Evolutionary conservation across 2,113 vertebrate species (phyloP).

Genomic region (Semicossyphus pulcher): DNA sequence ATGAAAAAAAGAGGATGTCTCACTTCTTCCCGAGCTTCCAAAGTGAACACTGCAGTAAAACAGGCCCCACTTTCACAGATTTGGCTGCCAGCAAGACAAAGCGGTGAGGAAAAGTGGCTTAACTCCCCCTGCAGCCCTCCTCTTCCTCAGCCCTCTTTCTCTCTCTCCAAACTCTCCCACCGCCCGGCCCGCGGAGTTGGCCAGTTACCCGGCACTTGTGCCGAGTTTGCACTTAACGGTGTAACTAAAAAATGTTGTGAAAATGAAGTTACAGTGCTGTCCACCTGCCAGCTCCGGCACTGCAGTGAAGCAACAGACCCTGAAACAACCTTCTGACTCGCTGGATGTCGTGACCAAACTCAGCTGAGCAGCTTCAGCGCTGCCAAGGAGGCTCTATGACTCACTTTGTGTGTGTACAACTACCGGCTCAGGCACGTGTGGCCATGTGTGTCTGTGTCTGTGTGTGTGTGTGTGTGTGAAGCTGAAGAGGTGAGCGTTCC

Average conservation of each 20-base stretch:
- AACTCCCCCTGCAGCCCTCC: slow-evolving; percentile 55
- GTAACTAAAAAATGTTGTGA: slow-evolving; percentile 14
- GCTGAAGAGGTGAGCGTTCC: slow-evolving; percentile 17
- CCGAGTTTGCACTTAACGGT: slow-evolving; percentile 51
- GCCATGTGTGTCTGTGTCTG: background rate
- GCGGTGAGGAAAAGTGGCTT: slow-evolving; percentile 51
- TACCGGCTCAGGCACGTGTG: background rate
- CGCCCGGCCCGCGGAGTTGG: slow-evolving; percentile 33
- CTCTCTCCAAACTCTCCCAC: slow-evolving; percentile 49
- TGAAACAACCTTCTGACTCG: slow-evolving; percentile 61
- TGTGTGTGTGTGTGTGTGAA: background rate
- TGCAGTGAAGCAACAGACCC: slow-evolving; percentile 66
- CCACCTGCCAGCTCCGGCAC: slow-evolving; percentile 60
- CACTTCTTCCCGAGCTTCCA: slow-evolving; percentile 55
- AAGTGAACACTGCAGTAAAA: slow-evolving; percentile 73
- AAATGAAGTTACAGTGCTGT: slow-evolving; percentile 59
- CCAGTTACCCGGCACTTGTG: slow-evolving; percentile 53
- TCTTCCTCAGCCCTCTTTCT: slow-evolving; percentile 48
- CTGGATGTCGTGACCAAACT: slow-evolving; percentile 42
- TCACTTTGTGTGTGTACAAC: slow-evolving; percentile 39
- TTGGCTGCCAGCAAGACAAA: slow-evolving; percentile 72
- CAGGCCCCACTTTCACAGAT: slow-evolving; percentile 56
- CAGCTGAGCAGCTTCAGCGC: slow-evolving; percentile 24
- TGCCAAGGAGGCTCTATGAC: slow-evolving; percentile 44
- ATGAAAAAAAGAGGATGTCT: slow-evolving; percentile 69